phyloP scores from a whole-genome alignment of 2,888 invertebrate species.

The Apamea monoglypha region DNA sequence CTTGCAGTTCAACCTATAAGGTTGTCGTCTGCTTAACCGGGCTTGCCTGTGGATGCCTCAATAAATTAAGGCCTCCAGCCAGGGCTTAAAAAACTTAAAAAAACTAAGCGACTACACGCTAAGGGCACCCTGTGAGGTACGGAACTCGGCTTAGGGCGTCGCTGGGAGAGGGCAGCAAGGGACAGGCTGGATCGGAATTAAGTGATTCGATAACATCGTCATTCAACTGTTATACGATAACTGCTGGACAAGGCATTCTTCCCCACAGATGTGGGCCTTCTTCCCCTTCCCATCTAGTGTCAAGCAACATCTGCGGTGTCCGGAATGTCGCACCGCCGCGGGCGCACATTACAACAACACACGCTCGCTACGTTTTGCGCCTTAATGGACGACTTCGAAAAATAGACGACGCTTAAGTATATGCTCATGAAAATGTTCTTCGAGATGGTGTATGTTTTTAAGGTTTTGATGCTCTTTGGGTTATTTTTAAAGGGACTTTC shows the following conservation, averaged over 20 bases:
- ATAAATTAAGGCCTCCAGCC: too few relatives aligned
- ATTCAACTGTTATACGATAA: too few relatives aligned
- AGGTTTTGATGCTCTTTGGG: conserved; percentile 2
- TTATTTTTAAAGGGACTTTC: neutral
- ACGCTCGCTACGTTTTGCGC: conserved; percentile 56
- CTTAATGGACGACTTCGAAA: conserved; percentile 59
- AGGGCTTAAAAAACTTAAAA: too few relatives aligned
- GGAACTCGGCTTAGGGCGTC: too few relatives aligned
- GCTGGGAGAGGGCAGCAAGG: too few relatives aligned
- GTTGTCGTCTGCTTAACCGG: too few relatives aligned
- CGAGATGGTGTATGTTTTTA: conserved; percentile 3
- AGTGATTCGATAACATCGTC: neutral
- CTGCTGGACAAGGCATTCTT: too few relatives aligned
- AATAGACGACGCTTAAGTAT: conserved; percentile 58
- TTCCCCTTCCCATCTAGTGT: neutral
- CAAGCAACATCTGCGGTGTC: conserved; percentile 51
- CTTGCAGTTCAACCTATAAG: too few relatives aligned
- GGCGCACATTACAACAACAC: conserved; percentile 61
- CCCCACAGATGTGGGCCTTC: conserved; percentile 27
- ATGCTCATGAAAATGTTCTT: conserved; percentile 33
- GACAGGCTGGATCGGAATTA: too few relatives aligned
- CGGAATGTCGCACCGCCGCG: conserved; percentile 68
- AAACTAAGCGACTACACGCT: too few relatives aligned
- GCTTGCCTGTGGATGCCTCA: too few relatives aligned
- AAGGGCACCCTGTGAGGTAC: too few relatives aligned